These are phyloP conservation scores for Drosophila mimetica DNA, from an alignment of 2,888 invertebrate species.

Conservation along the genomic window DNA sequence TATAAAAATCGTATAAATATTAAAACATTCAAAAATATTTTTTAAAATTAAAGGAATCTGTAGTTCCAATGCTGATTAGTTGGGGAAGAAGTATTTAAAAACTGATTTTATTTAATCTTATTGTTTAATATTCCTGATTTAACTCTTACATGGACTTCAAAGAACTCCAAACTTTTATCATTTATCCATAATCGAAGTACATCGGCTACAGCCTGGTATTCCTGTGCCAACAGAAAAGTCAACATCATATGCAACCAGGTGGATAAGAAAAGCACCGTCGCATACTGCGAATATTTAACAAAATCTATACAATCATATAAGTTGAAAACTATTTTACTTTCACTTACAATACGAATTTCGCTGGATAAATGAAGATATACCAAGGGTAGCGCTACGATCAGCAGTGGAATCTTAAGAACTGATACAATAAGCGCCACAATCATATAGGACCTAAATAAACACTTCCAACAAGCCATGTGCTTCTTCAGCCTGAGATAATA, in stretches of 20 bases:
- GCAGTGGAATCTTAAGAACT: neutral
- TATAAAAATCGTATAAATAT: too few relatives aligned
- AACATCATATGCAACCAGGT: slow-evolving; percentile 49
- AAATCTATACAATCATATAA: neutral
- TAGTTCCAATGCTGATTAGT: too few relatives aligned
- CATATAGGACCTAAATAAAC: slow-evolving; percentile 3
- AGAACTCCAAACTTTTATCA: neutral
- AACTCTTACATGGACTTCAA: slow-evolving; percentile 37
- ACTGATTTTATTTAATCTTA: too few relatives aligned
- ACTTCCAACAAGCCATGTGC: neutral
- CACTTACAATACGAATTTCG: neutral
- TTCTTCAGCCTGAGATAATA: neutral
- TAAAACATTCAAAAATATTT: too few relatives aligned
- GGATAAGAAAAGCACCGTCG: slow-evolving; percentile 2
- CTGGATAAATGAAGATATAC: neutral
- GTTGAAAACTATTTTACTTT: neutral
- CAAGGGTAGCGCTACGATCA: neutral
- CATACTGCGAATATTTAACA: slow-evolving; percentile 26
- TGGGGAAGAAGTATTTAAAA: too few relatives aligned
- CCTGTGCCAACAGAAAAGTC: slow-evolving; percentile 25
- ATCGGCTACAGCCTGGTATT: slow-evolving; percentile 8
- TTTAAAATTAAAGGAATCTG: too few relatives aligned
- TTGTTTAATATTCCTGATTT: too few relatives aligned
- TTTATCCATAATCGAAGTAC: slow-evolving; percentile 41
- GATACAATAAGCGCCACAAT: neutral